Percentiles rank a stretch among this genome's conserved stretches.
Conservation (phyloP, 2,888 invertebrate species). For the Macropis europaea region DNA sequence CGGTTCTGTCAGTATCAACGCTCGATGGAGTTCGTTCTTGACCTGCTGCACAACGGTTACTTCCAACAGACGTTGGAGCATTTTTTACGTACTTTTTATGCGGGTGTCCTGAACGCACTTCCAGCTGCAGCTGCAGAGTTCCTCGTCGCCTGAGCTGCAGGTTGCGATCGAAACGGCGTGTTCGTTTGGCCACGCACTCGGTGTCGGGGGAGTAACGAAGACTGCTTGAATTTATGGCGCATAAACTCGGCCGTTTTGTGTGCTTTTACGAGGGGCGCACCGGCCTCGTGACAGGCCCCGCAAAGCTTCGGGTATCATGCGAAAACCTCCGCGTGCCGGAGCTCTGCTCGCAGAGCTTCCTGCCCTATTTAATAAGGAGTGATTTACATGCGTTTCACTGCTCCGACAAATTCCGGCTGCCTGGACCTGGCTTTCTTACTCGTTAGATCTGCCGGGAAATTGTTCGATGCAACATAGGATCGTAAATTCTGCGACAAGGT, state of each 20-base stretch:
- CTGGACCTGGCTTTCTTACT: too few species aligned
- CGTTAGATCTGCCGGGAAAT: too few species aligned
- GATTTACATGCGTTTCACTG: slow-evolving; percentile 74
- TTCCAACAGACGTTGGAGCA: background rate
- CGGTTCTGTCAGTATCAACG: too few species aligned
- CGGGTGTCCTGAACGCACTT: background rate
- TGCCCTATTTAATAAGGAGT: slow-evolving; percentile 70
- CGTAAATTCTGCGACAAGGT: too few species aligned
- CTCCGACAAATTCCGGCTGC: slow-evolving; percentile 62
- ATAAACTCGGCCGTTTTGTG: slow-evolving; percentile 71
- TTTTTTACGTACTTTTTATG: slow-evolving; percentile 20
- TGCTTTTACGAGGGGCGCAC: slow-evolving; percentile 60
- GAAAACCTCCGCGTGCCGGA: slow-evolving; percentile 42
- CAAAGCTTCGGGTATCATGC: slow-evolving; percentile 51
- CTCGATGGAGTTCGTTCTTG: too few species aligned
- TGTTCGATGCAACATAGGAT: too few species aligned
- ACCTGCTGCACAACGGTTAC: background rate
- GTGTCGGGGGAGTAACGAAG: slow-evolving; percentile 61
- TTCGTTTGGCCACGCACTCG: slow-evolving; percentile 59
- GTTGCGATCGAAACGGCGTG: slow-evolving; percentile 34
- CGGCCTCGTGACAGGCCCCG: slow-evolving; percentile 66
- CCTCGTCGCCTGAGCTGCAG: background rate
- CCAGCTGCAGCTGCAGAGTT: background rate
- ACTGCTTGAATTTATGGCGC: slow-evolving; percentile 75
- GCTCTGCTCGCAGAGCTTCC: slow-evolving; percentile 53